phyloP scores from a whole-genome alignment of 2,888 invertebrate genomes.

The Cremastinae sp. region DNA sequence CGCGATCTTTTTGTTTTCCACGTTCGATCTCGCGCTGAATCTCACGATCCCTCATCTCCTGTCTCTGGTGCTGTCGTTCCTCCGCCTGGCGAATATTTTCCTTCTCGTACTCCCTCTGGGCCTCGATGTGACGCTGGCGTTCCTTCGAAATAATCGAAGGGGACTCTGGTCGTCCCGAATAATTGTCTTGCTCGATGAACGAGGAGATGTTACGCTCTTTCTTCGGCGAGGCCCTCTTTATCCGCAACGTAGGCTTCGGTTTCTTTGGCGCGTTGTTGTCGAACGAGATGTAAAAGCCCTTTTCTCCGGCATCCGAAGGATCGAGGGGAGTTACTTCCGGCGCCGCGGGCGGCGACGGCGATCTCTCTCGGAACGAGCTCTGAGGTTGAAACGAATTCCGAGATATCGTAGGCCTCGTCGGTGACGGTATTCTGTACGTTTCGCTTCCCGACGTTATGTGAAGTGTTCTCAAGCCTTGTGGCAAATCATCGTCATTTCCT shows the following conservation, averaged over 20 bases:
- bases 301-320: slow-evolving; percentile 83
- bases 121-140: slow-evolving; percentile 80
- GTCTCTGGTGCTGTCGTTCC: slow-evolving; percentile 76
- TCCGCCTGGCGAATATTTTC: slow-evolving; percentile 76
- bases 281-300: slow-evolving; percentile 96
- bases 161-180: slow-evolving; percentile 71
- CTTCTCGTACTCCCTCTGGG: slow-evolving; percentile 79
- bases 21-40: slow-evolving; percentile 79
- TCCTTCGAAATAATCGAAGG: slow-evolving; percentile 69
- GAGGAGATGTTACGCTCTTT: slow-evolving; percentile 81
- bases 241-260: slow-evolving; percentile 92
- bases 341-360: slow-evolving; percentile 80
- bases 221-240: slow-evolving; percentile 88
- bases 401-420: slow-evolving; percentile 88
- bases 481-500: slow-evolving; percentile 78
- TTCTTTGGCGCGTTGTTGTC: slow-evolving; percentile 93
- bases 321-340: slow-evolving; percentile 80
- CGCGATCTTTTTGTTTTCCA: slow-evolving; percentile 75
- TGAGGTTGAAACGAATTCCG: slow-evolving; percentile 87
- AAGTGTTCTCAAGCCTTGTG: slow-evolving; percentile 87
- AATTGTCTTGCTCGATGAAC: slow-evolving; percentile 76
- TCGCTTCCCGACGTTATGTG: slow-evolving; percentile 93
- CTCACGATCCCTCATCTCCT: slow-evolving; percentile 75
- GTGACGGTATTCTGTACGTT: slow-evolving; percentile 94
- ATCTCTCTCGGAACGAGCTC: slow-evolving; percentile 73